Percentiles rank a stretch among this genome's conserved stretches.
Evolutionary conservation across 2,888 invertebrate genomes (phyloP).

Genomic region (Sesia apiformis): DNA sequence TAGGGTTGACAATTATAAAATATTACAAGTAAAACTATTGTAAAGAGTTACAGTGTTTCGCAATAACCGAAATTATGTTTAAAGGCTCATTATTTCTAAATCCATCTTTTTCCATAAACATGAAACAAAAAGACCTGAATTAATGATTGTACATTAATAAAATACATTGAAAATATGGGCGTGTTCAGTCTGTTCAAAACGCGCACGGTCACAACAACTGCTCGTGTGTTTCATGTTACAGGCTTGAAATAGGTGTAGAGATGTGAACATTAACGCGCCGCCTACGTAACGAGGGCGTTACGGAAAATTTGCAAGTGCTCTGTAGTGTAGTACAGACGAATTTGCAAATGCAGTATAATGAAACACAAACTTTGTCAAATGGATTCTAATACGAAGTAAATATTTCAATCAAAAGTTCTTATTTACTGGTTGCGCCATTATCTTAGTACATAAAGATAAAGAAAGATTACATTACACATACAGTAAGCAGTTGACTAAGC

Average conservation of each 20-base stretch:
- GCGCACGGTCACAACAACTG: neutral
- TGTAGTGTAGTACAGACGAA: conserved; percentile 12
- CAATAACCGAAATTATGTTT: no score
- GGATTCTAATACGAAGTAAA: neutral
- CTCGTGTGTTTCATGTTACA: conserved; percentile 16
- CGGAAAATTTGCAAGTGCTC: conserved; percentile 33
- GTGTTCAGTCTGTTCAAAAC: neutral
- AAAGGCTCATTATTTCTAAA: no score
- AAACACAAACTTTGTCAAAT: neutral
- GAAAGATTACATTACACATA: neutral
- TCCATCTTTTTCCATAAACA: no score
- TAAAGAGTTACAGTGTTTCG: no score
- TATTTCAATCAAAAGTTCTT: neutral
- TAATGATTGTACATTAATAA: no score
- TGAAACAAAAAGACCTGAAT: no score
- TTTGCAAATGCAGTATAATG: conserved; percentile 19
- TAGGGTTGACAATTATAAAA: no score
- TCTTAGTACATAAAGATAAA: neutral
- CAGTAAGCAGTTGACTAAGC: neutral
- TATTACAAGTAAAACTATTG: no score
- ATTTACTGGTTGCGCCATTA: neutral
- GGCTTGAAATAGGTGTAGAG: conserved; percentile 27
- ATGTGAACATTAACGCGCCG: conserved; percentile 34
- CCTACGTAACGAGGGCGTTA: conserved; percentile 44
- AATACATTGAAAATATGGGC: no score